Conservation (phyloP, 2,113 vertebrate species). For the Dipodomys merriami region DNA sequence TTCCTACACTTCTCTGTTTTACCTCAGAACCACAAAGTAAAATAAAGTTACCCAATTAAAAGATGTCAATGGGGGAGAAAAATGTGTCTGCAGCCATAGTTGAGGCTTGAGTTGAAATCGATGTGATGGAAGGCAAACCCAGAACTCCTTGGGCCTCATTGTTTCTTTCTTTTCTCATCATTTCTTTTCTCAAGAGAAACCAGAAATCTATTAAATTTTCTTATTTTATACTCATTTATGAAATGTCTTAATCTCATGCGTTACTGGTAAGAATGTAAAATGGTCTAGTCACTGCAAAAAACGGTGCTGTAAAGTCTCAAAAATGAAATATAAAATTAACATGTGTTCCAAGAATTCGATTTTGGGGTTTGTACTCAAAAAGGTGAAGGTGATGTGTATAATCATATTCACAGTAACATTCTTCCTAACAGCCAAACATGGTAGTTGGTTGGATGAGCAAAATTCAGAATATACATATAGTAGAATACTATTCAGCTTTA, state of each 20-base stretch:
- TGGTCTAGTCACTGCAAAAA: neutral
- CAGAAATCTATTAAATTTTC: neutral
- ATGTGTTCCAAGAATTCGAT: neutral
- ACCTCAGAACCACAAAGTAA: neutral
- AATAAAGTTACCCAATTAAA: neutral
- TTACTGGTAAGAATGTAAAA: neutral
- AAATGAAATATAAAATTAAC: neutral
- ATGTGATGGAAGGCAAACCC: neutral
- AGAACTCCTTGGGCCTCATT: neutral
- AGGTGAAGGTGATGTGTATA: neutral
- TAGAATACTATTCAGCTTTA: neutral
- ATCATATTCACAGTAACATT: neutral
- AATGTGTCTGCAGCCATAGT: neutral
- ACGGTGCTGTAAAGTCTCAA: neutral
- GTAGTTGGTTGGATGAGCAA: neutral
- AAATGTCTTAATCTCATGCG: neutral
- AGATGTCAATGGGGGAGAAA: neutral
- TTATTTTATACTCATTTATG: too few relatives aligned
- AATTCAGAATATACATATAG: neutral
- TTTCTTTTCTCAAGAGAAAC: neutral
- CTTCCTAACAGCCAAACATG: neutral
- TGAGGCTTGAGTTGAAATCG: neutral
- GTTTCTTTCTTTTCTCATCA: neutral
- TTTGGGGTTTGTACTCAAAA: neutral
- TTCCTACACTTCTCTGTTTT: neutral